These are phyloP conservation scores for Notodonta dromedarius DNA, from an alignment of 2,888 invertebrate species.

Conservation along the genomic window DNA sequence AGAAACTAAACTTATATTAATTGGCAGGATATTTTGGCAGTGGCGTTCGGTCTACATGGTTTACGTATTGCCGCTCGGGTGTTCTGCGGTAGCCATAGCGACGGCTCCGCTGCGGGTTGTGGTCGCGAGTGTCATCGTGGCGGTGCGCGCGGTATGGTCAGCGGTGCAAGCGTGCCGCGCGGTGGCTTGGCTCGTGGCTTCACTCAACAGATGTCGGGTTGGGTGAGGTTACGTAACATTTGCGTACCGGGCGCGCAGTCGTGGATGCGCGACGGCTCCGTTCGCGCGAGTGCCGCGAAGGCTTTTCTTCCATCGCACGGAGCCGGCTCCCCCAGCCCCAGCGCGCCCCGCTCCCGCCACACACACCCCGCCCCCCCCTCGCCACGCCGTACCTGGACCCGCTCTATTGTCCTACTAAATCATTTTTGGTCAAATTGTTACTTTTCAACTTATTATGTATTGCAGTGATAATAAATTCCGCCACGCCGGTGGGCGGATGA, in stretches of 20 bases:
- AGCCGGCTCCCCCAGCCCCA: conserved; percentile 34
- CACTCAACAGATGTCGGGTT: conserved; percentile 78
- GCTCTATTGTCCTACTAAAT: conserved; percentile 42
- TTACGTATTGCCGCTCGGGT: conserved; percentile 60
- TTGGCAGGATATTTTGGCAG: conserved; percentile 64
- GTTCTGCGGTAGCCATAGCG: conserved; percentile 55
- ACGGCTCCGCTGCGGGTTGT: conserved; percentile 48
- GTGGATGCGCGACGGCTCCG: conserved; percentile 62
- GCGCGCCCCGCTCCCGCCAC: conserved; percentile 38
- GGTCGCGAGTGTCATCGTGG: conserved; percentile 59
- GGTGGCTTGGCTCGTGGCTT: conserved; percentile 52
- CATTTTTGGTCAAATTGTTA: conserved; percentile 44
- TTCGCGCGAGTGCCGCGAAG: conserved; percentile 73
- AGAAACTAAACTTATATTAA: conserved; percentile 53
- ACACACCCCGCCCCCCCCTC: conserved; percentile 30
- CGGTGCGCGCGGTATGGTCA: conserved; percentile 66
- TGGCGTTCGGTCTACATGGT: conserved; percentile 52
- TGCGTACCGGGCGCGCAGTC: conserved; percentile 63
- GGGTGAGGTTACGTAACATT: conserved; percentile 70
- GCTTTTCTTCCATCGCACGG: conserved; percentile 37
- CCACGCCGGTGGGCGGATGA: conserved; percentile 18
- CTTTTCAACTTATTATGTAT: conserved; percentile 24
- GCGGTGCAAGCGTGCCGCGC: conserved; percentile 77
- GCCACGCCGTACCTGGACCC: conserved; percentile 38
- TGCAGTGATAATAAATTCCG: conserved; percentile 30